phyloP scores from a whole-genome alignment of 2,888 invertebrate species.

The Agriopis leucophaearia region DNA sequence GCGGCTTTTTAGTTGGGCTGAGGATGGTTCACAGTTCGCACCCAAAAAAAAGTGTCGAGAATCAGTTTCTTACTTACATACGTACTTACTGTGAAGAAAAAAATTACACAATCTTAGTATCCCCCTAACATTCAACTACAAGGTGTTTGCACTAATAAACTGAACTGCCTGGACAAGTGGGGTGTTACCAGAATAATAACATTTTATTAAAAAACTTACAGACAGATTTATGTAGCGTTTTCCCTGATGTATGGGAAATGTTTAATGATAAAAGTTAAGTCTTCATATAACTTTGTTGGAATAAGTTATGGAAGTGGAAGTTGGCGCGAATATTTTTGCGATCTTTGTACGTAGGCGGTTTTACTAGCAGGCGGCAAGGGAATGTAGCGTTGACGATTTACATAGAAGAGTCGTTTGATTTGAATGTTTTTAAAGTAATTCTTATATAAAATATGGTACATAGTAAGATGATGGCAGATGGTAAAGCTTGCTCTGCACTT shows the following conservation, averaged over 20 bases:
- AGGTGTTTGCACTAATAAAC: conserved; percentile 42
- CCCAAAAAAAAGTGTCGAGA: too few relatives aligned
- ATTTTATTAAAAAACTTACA: conserved; percentile 47
- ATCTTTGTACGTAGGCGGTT: conserved; percentile 9
- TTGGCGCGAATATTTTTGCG: conserved; percentile 21
- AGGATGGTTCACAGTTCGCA: too few relatives aligned
- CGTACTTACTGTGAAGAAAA: too few relatives aligned
- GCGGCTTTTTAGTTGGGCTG: too few relatives aligned
- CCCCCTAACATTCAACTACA: conserved; percentile 24
- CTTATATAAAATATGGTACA: too few relatives aligned
- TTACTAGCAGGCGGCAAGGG: not conserved
- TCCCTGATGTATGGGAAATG: conserved; percentile 47
- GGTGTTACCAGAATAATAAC: conserved; percentile 39
- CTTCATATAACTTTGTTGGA: conserved; percentile 29
- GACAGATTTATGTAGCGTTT: conserved; percentile 45
- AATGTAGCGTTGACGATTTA: conserved; percentile 5
- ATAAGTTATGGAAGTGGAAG: conserved; percentile 25
- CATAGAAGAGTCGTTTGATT: conserved; percentile 15
- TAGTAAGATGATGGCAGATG: too few relatives aligned
- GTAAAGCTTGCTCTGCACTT: too few relatives aligned
- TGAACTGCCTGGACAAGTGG: conserved; percentile 28
- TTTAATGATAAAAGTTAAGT: conserved; percentile 49
- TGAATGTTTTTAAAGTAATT: conserved; percentile 3
- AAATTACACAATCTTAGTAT: conserved; percentile 5
- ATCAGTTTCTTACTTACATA: too few relatives aligned